phyloP scores from a whole-genome alignment of 2,113 vertebrate genomes.

The Eira barbara region DNA sequence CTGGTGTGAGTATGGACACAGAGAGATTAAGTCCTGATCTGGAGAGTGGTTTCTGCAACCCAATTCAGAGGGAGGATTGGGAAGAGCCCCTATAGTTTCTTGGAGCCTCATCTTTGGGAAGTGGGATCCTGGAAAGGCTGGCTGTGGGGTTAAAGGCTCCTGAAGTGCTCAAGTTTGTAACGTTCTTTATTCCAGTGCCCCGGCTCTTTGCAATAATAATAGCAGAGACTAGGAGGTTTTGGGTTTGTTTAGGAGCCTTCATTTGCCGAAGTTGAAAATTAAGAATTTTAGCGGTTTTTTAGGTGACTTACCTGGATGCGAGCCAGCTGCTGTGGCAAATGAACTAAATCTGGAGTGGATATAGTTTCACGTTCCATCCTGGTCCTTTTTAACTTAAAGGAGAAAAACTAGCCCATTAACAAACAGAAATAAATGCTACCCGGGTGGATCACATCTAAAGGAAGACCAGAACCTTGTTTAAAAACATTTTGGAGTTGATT shows the following conservation, averaged over 20 bases:
- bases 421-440: background rate
- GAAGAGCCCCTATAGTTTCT: background rate
- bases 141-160: background rate
- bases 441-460: background rate
- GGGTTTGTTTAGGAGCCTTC: background rate
- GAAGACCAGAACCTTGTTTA: background rate
- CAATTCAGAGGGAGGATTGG: background rate
- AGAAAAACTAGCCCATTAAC: background rate
- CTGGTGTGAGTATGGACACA: background rate
- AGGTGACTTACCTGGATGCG: background rate
- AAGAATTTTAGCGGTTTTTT: background rate
- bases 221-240: background rate
- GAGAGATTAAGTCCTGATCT: background rate
- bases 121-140: background rate
- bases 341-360: background rate
- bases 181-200: background rate
- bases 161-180: background rate
- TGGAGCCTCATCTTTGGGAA: background rate
- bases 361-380: background rate
- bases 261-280: background rate
- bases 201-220: background rate
- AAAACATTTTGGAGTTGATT: background rate
- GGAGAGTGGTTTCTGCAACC: background rate
- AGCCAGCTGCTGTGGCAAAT: background rate
- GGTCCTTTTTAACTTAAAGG: background rate